Base-by-base conservation (phyloP, 2,797 vertebrate species). In the Pampus argenteus region DNA sequence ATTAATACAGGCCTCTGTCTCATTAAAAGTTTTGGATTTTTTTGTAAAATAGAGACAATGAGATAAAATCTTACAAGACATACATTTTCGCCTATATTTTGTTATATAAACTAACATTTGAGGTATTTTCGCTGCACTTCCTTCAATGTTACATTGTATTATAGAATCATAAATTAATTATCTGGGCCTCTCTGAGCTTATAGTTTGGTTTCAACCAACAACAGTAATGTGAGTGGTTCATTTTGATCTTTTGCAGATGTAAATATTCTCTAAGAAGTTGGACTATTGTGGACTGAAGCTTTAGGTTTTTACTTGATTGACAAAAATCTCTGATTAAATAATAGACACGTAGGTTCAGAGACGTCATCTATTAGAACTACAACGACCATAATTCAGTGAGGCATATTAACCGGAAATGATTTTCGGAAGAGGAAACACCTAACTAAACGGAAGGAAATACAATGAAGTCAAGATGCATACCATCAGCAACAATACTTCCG, bases 341-440 rank as follows among this genome's bases (percentile, higher is more conserved):
- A 5, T 9, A 36, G 17, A 5, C 11, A 22, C 31, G 48, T 5
- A 26, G 1, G 11, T 1, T 18, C 26, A 23, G 4, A 28, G 6
- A 10, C 51, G 47, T 57, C 2, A 6, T 0, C 15, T n/a, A 7
- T 9, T 28, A 22, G 6, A 78, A 92, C 91, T 86, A 88, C 88
- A 87, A 82, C 1, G 85, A 75, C 88, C 57, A 76, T 17, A 7
- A 79, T 50, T 14, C 66, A 42, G 2, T 54, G 58, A 7, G 54
- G 17, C 2, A 29, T 0, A 51, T 10, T 11, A 62, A 74, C 52
- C 74, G 88, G 88, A 91, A 81, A 89, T 86, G 18, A 48, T 65
- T 79, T 75, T 77, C 49, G 82, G 84, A 91, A 92, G 62, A 90
- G 93, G 93, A 95, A 88, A 85, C 51, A 76, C 75, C 73, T 47